Evolutionary conservation across 2,888 invertebrate species (phyloP).

Genomic region (Pelosia muscerda): DNA sequence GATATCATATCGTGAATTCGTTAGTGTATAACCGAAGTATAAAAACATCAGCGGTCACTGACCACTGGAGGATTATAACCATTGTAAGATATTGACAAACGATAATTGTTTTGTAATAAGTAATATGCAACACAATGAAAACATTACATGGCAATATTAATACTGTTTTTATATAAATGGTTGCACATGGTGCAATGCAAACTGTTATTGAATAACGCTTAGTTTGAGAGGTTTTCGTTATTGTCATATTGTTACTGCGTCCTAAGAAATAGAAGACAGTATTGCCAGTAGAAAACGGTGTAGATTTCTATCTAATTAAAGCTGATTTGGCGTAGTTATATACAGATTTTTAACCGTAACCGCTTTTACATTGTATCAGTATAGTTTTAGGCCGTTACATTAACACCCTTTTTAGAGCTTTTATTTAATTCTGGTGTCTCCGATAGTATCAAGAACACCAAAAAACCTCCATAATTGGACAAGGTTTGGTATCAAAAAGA

Average conservation of each 20-base stretch:
- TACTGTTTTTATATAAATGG: conserved; percentile 7
- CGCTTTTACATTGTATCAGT: too few relatives aligned
- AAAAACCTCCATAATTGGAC: not conserved
- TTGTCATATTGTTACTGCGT: not conserved
- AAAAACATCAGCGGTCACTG: not conserved
- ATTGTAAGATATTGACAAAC: not conserved
- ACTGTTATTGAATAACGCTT: conserved; percentile 4
- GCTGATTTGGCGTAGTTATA: not conserved
- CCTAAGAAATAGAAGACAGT: not conserved
- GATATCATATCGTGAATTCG: not conserved
- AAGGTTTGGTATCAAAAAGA: not conserved
- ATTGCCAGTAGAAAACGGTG: not conserved
- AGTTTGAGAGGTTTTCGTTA: not conserved
- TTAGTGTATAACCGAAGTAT: not conserved
- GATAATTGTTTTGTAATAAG: conserved; percentile 2
- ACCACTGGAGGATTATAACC: not conserved
- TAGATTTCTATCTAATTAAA: not conserved
- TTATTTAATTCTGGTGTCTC: too few relatives aligned
- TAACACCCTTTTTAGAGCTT: too few relatives aligned
- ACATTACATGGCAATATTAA: not conserved
- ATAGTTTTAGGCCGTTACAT: too few relatives aligned
- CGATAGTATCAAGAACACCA: not conserved
- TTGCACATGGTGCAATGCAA: not conserved
- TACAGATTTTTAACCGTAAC: not conserved
- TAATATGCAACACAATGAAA: not conserved